A percentile compares a stretch with the other conserved stretches of the same genome.
Conservation (phyloP, 2,797 vertebrate species). For the Adelosebastes latens region DNA sequence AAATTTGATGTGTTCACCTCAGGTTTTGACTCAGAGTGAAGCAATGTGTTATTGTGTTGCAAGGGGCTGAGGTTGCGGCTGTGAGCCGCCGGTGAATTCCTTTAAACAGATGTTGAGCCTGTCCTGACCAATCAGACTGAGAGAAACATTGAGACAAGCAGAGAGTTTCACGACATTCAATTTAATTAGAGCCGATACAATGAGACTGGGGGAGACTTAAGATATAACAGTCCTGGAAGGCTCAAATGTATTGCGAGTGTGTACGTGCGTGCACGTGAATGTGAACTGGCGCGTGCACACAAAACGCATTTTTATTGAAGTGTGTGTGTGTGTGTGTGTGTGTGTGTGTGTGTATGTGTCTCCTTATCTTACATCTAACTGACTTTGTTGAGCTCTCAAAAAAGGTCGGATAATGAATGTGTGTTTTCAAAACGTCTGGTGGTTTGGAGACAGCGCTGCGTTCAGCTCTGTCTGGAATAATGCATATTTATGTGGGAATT, state of each 20-base stretch:
- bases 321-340: not conserved
- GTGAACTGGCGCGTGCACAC: not conserved
- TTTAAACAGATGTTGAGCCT: constrained; percentile 76
- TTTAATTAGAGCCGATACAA: constrained; percentile 79
- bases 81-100: constrained; percentile 53
- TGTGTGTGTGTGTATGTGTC: not conserved
- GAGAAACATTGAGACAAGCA: constrained; percentile 62
- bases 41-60: constrained; percentile 35
- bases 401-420: constrained; percentile 68
- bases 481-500: constrained; percentile 83
- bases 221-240: constrained; percentile 65
- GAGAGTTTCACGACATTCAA: constrained; percentile 72
- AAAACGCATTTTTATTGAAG: constrained; percentile 19
- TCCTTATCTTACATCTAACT: constrained; percentile 60
- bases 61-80: constrained; percentile 32
- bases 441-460: constrained; percentile 46
- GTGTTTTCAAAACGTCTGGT: constrained; percentile 68
- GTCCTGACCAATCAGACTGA: constrained; percentile 73
- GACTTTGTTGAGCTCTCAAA: constrained; percentile 65
- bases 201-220: constrained; percentile 65
- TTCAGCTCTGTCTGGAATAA: constrained; percentile 67
- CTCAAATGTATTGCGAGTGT: constrained; percentile 18
- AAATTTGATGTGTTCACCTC: constrained; percentile 51
- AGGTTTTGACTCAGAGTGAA: constrained; percentile 45
- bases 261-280: not conserved